These are phyloP conservation scores for Darevskia nairensis DNA, from an alignment of 2,797 vertebrate genomes.

Conservation along the genomic window DNA sequence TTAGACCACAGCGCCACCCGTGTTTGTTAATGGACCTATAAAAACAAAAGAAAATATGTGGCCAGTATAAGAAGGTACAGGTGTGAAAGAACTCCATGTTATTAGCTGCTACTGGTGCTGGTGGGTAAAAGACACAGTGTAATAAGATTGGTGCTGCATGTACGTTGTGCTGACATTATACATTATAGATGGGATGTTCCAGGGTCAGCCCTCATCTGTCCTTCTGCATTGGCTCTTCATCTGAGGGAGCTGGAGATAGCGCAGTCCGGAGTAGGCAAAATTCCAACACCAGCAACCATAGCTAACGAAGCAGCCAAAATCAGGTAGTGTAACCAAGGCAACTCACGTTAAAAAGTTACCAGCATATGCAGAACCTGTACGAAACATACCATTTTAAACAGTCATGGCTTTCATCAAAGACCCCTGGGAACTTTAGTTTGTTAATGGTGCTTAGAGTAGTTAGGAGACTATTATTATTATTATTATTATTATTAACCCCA, in stretches of 20 bases:
- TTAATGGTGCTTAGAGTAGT: too few species aligned
- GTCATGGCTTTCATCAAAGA: too few species aligned
- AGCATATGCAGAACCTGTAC: not conserved
- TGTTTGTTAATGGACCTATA: too few species aligned
- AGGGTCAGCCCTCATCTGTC: too few species aligned
- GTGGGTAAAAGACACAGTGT: not conserved
- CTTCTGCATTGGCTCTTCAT: not conserved
- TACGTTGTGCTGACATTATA: not conserved
- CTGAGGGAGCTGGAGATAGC: not conserved
- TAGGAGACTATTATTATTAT: too few species aligned
- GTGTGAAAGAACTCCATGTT: slow-evolving; percentile 14
- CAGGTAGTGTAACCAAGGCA: too few species aligned
- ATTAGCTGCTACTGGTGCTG: not conserved
- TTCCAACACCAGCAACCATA: not conserved
- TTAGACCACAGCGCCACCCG: too few species aligned
- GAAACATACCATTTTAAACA: too few species aligned
- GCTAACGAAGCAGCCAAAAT: too few species aligned
- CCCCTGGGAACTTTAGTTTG: too few species aligned
- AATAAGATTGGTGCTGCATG: not conserved
- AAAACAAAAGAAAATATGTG: not conserved
- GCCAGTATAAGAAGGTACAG: not conserved
- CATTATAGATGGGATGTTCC: too few species aligned
- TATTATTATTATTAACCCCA: too few species aligned
- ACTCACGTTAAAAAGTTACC: not conserved
- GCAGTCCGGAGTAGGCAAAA: not conserved